Conservation (phyloP, 2,888 invertebrate species). For the Eugnorisma glareosa region DNA sequence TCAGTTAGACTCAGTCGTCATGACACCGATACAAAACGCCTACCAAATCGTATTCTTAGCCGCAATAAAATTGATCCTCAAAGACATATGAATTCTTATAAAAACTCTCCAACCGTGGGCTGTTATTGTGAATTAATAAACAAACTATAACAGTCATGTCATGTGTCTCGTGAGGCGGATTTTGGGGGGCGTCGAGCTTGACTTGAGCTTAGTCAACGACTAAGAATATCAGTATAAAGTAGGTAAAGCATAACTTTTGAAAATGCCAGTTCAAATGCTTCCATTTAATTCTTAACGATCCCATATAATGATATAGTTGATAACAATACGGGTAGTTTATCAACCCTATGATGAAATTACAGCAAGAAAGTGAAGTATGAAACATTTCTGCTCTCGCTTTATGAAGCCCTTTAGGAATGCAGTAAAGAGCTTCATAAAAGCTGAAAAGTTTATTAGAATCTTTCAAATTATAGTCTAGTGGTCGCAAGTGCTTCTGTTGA, state of each 20-base stretch:
- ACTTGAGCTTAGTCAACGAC: neutral
- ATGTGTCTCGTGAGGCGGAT: neutral
- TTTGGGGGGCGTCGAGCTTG: neutral
- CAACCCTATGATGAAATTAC: constrained; percentile 7
- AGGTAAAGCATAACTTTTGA: neutral
- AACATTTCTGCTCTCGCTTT: constrained; percentile 7
- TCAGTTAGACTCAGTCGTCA: no score
- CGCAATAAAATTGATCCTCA: no score
- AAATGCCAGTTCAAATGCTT: constrained; percentile 2
- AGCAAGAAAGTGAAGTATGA: constrained; percentile 6
- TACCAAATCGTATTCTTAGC: no score
- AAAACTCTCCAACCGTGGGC: neutral
- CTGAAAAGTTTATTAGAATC: neutral
- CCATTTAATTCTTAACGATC: constrained; percentile 13
- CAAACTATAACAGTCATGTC: neutral
- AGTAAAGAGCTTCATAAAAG: neutral
- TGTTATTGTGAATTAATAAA: neutral
- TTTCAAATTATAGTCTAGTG: neutral
- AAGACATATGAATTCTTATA: neutral
- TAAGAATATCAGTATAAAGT: neutral
- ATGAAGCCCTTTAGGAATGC: neutral
- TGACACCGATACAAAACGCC: no score
- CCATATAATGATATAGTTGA: neutral
- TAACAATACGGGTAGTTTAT: neutral
- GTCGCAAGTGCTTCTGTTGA: neutral